These are phyloP conservation scores for Papilio helenus DNA, from an alignment of 1,140 invertebrate species.

Conservation along the genomic window DNA sequence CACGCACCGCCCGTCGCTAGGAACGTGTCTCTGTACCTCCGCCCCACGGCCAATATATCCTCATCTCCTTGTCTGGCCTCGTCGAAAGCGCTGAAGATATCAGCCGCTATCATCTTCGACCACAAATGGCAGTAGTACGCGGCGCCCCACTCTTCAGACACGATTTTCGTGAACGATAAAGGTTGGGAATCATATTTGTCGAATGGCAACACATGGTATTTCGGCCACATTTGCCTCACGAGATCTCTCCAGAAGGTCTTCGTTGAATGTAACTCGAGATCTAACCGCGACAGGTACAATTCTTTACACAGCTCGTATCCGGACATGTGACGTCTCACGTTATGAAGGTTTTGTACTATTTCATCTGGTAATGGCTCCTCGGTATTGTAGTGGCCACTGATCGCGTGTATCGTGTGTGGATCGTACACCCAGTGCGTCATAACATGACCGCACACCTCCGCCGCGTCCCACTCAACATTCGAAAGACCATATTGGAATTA, in stretches of 20 bases:
- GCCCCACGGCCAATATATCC: conserved; percentile 83
- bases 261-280: conserved; percentile 91
- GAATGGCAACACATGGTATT: conserved; percentile 89
- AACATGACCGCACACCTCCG: conserved; percentile 90
- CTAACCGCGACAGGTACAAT: conserved; percentile 92
- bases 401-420: conserved; percentile 85
- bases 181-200: conserved; percentile 91
- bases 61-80: conserved; percentile 85
- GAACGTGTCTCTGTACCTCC: conserved; percentile 93
- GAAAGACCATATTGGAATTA: conserved; percentile 84
- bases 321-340: conserved; percentile 88
- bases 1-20: conserved; percentile 91
- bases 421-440: conserved; percentile 92
- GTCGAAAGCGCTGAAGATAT: conserved; percentile 93
- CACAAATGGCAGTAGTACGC: conserved; percentile 91
- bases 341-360: conserved; percentile 85
- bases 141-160: conserved; percentile 88
- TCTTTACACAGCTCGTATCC: conserved; percentile 91
- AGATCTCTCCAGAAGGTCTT: conserved; percentile 92
- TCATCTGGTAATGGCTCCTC: conserved; percentile 87
- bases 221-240: conserved; percentile 89
- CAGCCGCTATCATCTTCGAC: conserved; percentile 94
- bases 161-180: conserved; percentile 90
- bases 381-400: conserved; percentile 90
- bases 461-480: conserved; percentile 96